A percentile compares a stretch with the other conserved stretches of the same genome.
Conservation (phyloP, 2,113 vertebrate genomes). For the Periophthalmodon schlosseri region DNA sequence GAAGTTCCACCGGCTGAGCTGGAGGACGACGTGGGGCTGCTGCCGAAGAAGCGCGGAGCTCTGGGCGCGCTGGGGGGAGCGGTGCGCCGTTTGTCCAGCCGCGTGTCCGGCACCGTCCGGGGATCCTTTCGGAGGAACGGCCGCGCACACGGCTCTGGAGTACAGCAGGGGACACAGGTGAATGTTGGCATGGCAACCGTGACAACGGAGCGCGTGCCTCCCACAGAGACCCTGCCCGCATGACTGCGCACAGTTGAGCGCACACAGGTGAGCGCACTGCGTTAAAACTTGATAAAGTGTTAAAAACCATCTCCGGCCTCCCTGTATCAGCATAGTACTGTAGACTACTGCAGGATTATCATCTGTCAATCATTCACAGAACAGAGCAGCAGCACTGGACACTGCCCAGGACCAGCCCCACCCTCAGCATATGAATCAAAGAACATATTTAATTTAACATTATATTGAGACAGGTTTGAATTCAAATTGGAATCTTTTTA, state of each 20-base stretch:
- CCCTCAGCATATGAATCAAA: no score
- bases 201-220: conserved; percentile 35
- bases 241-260: conserved; percentile 16
- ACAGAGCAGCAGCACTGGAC: no score
- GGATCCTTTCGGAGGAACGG: conserved; percentile 61
- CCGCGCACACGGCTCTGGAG: neutral
- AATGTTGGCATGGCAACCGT: conserved; percentile 34
- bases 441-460: no score
- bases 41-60: conserved; percentile 39
- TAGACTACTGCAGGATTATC: no score
- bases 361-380: no score
- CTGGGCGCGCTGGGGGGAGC: conserved; percentile 46
- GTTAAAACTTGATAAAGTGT: no score
- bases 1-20: conserved; percentile 81
- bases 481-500: no score
- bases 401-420: no score
- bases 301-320: no score
- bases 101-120: conserved; percentile 63
- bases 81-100: conserved; percentile 63
- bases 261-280: neutral
- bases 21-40: conserved; percentile 71
- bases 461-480: no score
- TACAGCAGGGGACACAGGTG: conserved; percentile 9
- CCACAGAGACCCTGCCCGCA: conserved; percentile 49
- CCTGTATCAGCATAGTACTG: no score